Percentiles rank a stretch among this genome's conserved stretches.
Evolutionary conservation across 2,888 invertebrate genomes (phyloP).

Genomic region (Eremobia ochroleuca): DNA sequence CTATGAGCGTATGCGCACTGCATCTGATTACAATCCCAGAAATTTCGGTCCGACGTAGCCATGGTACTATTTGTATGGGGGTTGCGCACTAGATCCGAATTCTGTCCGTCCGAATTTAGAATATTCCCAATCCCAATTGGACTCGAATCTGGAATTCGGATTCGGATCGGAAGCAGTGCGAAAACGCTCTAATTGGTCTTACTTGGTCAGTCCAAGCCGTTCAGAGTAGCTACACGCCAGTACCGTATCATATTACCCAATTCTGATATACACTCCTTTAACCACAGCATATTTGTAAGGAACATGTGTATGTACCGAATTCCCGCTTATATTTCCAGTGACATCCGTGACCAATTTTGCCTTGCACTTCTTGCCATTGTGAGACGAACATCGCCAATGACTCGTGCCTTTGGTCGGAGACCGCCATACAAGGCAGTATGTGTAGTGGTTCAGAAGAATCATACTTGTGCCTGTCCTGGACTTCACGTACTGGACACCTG

Average conservation of each 20-base stretch:
- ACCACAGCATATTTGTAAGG: conserved; percentile 44
- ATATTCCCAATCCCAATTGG: background rate
- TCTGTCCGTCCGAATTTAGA: background rate
- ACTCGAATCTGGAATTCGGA: background rate
- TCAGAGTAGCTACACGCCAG: background rate
- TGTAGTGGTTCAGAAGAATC: conserved; percentile 59
- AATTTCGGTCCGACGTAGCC: background rate
- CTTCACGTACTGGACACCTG: conserved; percentile 43
- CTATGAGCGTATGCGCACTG: background rate
- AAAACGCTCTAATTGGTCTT: background rate
- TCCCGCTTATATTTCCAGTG: conserved; percentile 23
- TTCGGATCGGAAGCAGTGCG: background rate
- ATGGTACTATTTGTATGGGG: background rate
- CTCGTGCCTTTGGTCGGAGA: conserved; percentile 33
- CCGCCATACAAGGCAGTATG: conserved; percentile 38
- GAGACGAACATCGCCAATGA: conserved; percentile 58
- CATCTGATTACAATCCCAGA: background rate
- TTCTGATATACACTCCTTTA: conserved; percentile 36
- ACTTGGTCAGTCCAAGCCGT: background rate
- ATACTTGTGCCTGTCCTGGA: conserved; percentile 57
- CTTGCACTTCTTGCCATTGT: conserved; percentile 59
- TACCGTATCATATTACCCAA: conserved; percentile 3
- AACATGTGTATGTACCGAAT: conserved; percentile 37
- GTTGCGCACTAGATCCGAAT: background rate
- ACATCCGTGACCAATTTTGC: conserved; percentile 43